Evolutionary conservation across 2,888 invertebrate species (phyloP).

Genomic region (Scaptomyza tumidula): DNA sequence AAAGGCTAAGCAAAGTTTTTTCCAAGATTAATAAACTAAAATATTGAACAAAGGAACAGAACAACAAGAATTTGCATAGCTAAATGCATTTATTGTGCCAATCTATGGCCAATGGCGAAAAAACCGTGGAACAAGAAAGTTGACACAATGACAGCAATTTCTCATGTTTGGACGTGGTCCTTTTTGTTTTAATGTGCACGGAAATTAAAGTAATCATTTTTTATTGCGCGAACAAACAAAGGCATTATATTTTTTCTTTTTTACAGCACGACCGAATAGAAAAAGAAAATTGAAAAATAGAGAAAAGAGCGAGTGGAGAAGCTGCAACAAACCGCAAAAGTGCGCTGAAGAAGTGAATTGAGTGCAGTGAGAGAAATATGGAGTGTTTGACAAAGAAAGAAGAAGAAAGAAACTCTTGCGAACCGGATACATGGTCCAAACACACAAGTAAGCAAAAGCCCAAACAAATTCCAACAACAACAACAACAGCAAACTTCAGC

Average conservation of each 20-base stretch:
- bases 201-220: slow-evolving; percentile 80
- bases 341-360: slow-evolving; percentile 77
- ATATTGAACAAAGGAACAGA: background rate
- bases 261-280: slow-evolving; percentile 46
- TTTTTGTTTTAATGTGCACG: slow-evolving; percentile 65
- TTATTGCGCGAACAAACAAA: slow-evolving; percentile 80
- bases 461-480: slow-evolving; percentile 7
- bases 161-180: slow-evolving; percentile 73
- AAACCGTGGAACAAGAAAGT: background rate
- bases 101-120: slow-evolving; percentile 5
- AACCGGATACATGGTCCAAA: slow-evolving; percentile 66
- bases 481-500: background rate
- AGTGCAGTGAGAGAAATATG: slow-evolving; percentile 62
- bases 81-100: background rate
- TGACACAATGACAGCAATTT: slow-evolving; percentile 71
- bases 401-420: slow-evolving; percentile 46
- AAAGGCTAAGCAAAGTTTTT: background rate
- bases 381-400: slow-evolving; percentile 59
- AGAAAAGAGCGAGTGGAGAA: background rate
- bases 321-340: slow-evolving; percentile 60
- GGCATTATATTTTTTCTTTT: slow-evolving; percentile 66
- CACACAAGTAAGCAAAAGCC: slow-evolving; percentile 39
- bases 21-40: background rate
- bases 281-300: background rate
- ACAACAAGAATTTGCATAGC: background rate